Conservation (phyloP, 2,113 vertebrate genomes). For the Lucifuga dentata region DNA sequence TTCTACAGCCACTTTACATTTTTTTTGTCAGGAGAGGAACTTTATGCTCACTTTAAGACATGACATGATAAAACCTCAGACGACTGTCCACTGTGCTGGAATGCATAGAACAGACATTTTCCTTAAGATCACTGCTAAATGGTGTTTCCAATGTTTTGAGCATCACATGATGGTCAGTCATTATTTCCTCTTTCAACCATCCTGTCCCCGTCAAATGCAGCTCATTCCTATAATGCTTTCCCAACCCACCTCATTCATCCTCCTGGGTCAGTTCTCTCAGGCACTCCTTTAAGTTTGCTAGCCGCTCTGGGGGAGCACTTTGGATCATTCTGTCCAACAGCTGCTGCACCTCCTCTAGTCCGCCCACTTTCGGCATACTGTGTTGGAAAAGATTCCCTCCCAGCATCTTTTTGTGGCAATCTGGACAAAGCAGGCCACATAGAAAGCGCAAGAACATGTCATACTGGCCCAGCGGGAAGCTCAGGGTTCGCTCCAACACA, state of each 20-base stretch:
- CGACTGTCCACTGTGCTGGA: background rate
- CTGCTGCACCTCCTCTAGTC: conserved; percentile 37
- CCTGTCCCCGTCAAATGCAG: background rate
- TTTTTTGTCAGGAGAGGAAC: no score
- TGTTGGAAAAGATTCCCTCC: conserved; percentile 45
- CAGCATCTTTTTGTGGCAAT: conserved; percentile 58
- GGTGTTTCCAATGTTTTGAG: background rate
- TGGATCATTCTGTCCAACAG: conserved; percentile 45
- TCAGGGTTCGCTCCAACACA: conserved; percentile 43
- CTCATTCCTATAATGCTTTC: background rate
- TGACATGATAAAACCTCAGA: no score
- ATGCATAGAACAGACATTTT: background rate
- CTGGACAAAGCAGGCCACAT: conserved; percentile 68
- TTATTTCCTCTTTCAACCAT: background rate
- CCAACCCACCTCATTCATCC: conserved; percentile 28
- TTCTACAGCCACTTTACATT: background rate
- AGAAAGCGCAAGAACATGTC: conserved; percentile 82
- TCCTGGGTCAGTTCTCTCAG: conserved; percentile 72
- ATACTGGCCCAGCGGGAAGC: conserved; percentile 44
- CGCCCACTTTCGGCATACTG: conserved; percentile 24
- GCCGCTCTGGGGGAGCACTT: conserved; percentile 19
- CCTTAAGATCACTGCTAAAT: no score
- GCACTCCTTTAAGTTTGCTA: conserved; percentile 71
- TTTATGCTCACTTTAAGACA: background rate
- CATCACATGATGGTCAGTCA: background rate